Evolutionary conservation across 2,797 vertebrate genomes (phyloP).

Genomic region (Rhabdomys pumilio): DNA sequence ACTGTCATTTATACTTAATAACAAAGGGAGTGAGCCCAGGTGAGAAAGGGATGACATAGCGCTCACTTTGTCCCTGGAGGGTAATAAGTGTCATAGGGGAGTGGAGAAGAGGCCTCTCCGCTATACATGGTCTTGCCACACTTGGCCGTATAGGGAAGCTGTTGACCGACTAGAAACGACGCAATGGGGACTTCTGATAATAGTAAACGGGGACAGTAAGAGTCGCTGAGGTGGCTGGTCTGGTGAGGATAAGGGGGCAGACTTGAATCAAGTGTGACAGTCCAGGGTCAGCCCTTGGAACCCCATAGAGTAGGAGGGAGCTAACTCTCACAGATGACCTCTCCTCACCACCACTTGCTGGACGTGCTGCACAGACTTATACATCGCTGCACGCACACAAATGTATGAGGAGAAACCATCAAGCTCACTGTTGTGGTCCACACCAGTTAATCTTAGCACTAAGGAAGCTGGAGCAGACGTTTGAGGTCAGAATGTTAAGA

Average conservation of each 20-base stretch:
- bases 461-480: background rate
- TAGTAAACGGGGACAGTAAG: background rate
- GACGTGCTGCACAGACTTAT: background rate
- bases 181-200: background rate
- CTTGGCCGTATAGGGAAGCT: background rate
- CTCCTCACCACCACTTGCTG: background rate
- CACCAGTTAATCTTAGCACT: background rate
- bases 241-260: background rate
- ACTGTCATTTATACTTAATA: constrained; percentile 22
- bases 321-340: background rate
- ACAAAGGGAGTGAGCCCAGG: background rate
- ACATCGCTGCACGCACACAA: background rate
- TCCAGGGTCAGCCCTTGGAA: background rate
- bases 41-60: background rate
- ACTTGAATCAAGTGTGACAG: background rate
- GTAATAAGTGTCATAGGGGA: background rate
- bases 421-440: background rate
- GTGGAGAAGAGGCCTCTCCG: background rate
- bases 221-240: background rate
- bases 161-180: background rate
- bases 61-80: constrained; percentile 24
- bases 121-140: background rate
- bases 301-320: background rate
- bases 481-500: background rate
- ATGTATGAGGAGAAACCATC: background rate